Evolutionary conservation across 2,113 vertebrate species (phyloP).

Genomic region (Cacatua alba): DNA sequence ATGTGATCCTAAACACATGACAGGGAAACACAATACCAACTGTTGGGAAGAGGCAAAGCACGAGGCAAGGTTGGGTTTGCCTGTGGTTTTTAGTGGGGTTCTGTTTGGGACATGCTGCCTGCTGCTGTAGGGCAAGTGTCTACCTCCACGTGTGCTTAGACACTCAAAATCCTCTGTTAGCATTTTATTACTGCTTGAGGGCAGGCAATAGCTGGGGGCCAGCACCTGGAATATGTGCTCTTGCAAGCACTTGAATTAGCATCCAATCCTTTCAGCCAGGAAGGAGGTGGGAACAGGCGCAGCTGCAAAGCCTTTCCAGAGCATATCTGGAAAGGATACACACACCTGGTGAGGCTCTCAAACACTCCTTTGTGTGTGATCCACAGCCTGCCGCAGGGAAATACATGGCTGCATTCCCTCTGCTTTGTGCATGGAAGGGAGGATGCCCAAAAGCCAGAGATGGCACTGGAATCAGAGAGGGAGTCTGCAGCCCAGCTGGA

Average conservation of each 20-base stretch:
- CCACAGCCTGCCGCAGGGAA: neutral
- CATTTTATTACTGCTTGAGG: neutral
- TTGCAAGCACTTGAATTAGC: neutral
- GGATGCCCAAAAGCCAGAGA: neutral
- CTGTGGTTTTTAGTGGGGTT: neutral
- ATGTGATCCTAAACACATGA: neutral
- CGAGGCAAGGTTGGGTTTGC: neutral
- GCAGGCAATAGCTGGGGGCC: neutral
- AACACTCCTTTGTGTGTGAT: neutral
- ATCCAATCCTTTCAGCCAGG: neutral
- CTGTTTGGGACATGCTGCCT: neutral
- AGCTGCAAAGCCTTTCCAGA: neutral
- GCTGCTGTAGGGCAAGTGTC: neutral
- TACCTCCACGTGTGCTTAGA: neutral
- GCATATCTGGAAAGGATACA: neutral
- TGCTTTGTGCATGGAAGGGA: neutral
- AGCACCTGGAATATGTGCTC: neutral
- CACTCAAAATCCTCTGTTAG: neutral
- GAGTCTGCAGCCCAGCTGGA: neutral
- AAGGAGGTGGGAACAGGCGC: neutral
- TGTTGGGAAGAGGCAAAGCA: neutral
- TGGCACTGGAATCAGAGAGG: neutral
- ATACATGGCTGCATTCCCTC: accelerated
- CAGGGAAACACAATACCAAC: neutral
- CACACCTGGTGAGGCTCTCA: neutral